Evolutionary conservation across 1,140 invertebrate species (phyloP), one percentile per base, ranked within the genome.

Genomic region (Halesus radiatus): DNA sequence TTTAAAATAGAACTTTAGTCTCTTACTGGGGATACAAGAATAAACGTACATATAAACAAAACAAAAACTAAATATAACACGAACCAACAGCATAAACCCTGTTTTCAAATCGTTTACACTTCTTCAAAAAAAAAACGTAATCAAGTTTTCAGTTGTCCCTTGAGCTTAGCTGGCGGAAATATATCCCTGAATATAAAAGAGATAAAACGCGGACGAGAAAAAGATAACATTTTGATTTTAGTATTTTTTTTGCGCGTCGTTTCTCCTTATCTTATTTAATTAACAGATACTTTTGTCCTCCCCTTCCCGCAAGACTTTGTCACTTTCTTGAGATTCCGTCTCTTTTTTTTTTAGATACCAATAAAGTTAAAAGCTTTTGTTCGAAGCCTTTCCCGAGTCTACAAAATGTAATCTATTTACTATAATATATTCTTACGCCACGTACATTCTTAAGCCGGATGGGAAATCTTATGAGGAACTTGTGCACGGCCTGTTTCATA

Each of bases 191-290:
- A 70, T 70, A 70, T 52, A 50, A 70, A 64, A 70, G 32, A 70
- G 37, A 70, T 70, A 70, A 70, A 64, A 70, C 18, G 10, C 8
- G 37, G 10, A 45, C 37, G 16, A 20, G 37, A 70, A 52, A 70
- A 70, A 70, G 66, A 70, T 70, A 70, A 70, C 66, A 50, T 52
- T 70, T 22, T 50, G 66, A 70, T 45, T 70, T 45, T 70, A 70
- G 66, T 45, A 70, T 73, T 79, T 79, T 79, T 79, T 64, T 50
- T 32, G 22, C 13, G 37, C 6, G 53, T 18, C 68, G 20, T 66
- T 79, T 74, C 56, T 37, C 29, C 45, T 79, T 79, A 79, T 79
- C 78, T 79, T 74, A 79, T 79, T 79, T 79, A 79, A 79, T 79
- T 79, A 79, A 79, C 78, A 64, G 78, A 79, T 74, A 79, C 72